phyloP scores from a whole-genome alignment of 2,888 invertebrate genomes.

The Didymodactylos carnosus region DNA sequence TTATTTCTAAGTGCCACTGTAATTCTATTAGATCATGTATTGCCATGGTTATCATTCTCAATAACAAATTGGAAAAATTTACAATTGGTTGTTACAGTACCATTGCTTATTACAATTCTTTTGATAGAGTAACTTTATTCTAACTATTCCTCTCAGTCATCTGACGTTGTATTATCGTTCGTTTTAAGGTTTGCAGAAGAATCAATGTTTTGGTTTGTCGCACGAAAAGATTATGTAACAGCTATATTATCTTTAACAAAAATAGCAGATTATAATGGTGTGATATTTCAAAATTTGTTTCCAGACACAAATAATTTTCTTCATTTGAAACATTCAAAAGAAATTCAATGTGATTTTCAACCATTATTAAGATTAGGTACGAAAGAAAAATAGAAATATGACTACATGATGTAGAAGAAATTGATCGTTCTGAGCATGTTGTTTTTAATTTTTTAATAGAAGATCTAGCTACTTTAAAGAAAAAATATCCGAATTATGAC shows the following conservation, averaged over 20 bases:
- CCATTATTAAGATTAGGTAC: conserved; percentile 1
- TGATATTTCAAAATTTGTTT: conserved; percentile 1
- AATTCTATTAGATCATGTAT: not conserved
- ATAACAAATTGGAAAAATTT: conserved; percentile 7
- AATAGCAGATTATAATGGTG: conserved; percentile 2
- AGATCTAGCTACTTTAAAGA: conserved; percentile 1
- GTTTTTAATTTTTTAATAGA: not conserved
- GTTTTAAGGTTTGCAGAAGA: conserved; percentile 1
- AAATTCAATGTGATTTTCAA: conserved; percentile 9
- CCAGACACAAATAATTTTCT: conserved; percentile 6
- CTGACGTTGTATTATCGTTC: too few relatives aligned
- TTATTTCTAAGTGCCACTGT: not conserved
- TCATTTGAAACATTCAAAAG: conserved; percentile 3
- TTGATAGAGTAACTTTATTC: too few relatives aligned
- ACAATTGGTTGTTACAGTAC: conserved; percentile 5
- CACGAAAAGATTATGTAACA: conserved; percentile 10
- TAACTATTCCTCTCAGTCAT: too few relatives aligned
- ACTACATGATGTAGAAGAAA: not conserved
- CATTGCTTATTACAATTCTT: conserved; percentile 3
- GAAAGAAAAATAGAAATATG: not conserved
- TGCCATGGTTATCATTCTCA: conserved; percentile 7
- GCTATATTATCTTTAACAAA: conserved; percentile 8
- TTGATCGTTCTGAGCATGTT: too few relatives aligned
- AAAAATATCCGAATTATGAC: conserved; percentile 13
- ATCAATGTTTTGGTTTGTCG: conserved; percentile 12